Percentiles rank a stretch among this genome's conserved stretches.
Conservation (phyloP, 2,888 invertebrate species). For the Orthonychiurus folsomi region DNA sequence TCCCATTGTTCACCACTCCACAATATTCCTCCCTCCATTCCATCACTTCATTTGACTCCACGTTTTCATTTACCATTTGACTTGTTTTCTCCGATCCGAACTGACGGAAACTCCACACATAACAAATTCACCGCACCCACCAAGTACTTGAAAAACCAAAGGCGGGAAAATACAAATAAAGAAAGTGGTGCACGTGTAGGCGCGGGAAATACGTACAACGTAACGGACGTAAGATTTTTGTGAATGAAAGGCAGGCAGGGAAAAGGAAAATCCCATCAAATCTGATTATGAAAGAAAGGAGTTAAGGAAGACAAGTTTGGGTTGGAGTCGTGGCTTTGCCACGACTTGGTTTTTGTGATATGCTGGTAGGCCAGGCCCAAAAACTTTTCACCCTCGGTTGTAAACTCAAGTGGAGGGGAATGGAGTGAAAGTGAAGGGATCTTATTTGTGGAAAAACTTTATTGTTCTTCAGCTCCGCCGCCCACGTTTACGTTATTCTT, state of each 20-base stretch:
- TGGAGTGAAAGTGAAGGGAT: background rate
- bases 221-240: no score
- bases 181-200: no score
- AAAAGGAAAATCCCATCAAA: background rate
- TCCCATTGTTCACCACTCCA: conserved; percentile 30
- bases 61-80: background rate
- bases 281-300: background rate
- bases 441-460: background rate
- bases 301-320: background rate
- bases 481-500: background rate
- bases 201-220: no score
- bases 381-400: background rate
- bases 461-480: background rate
- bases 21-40: conserved; percentile 33
- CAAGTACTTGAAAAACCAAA: no score
- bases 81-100: background rate
- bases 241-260: no score
- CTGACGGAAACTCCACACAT: background rate
- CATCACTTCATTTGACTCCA: conserved; percentile 30
- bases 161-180: no score
- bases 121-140: background rate
- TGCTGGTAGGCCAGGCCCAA: no score
- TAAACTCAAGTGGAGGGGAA: background rate
- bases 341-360: no score
- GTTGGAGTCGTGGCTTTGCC: no score